Percentiles rank a stretch among this genome's conserved stretches.
phyloP scores from a whole-genome alignment of 2,888 invertebrate genomes.

The Phytoseiulus persimilis region DNA sequence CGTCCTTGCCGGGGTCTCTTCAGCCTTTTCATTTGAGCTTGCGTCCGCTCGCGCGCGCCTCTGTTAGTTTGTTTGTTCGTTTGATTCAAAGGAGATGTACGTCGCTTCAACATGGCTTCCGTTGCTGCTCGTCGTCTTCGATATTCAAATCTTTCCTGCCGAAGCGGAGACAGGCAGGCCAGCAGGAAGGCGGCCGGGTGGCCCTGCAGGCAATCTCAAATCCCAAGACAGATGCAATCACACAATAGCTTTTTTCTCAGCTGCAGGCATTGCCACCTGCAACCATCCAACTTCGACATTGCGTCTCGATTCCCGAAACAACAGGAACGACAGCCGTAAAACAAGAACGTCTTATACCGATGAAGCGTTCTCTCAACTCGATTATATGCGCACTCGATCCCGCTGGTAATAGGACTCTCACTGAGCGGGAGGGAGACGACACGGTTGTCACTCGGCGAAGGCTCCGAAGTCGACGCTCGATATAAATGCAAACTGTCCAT shows the following conservation, averaged over 20 bases:
- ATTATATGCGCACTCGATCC: neutral
- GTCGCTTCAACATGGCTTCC: neutral
- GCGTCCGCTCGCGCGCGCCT: too few relatives aligned
- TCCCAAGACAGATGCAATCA: conserved; percentile 5
- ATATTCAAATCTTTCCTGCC: neutral
- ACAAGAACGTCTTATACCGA: neutral
- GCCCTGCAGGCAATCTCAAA: neutral
- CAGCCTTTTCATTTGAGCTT: too few relatives aligned
- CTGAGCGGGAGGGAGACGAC: neutral
- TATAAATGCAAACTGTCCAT: neutral
- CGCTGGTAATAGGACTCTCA: neutral
- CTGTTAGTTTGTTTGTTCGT: neutral
- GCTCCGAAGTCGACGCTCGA: neutral
- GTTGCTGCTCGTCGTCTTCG: neutral
- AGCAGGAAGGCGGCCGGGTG: neutral
- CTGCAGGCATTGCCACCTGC: neutral
- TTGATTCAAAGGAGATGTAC: neutral
- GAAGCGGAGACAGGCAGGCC: neutral
- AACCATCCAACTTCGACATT: neutral
- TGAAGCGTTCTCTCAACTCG: neutral
- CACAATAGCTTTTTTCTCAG: neutral
- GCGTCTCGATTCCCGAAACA: neutral
- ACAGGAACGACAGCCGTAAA: neutral
- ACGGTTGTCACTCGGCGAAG: neutral
- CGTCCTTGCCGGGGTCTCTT: too few relatives aligned